Evolutionary conservation across 2,113 vertebrate genomes (phyloP).

Genomic region (Entelurus aequoreus): DNA sequence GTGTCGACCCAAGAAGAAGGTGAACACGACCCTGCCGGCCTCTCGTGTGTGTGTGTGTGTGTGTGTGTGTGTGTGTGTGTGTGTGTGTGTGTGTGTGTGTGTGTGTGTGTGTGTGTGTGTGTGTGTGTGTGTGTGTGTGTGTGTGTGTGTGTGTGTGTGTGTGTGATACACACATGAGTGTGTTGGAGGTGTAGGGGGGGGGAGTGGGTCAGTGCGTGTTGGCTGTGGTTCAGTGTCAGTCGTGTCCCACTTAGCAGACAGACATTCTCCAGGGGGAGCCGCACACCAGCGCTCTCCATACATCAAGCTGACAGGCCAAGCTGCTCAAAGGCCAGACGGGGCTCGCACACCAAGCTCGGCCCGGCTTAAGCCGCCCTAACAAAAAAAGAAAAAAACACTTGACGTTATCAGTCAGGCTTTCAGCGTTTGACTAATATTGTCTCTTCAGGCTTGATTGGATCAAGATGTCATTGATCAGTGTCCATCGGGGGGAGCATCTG

Average conservation of each 20-base stretch:
- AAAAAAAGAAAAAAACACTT: constrained; percentile 51
- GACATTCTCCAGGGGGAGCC: constrained; percentile 60
- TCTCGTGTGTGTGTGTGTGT: constrained; percentile 26
- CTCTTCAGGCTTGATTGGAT: constrained; percentile 53
- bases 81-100: constrained; percentile 24
- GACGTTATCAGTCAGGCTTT: constrained; percentile 53
- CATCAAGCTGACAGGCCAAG: constrained; percentile 66
- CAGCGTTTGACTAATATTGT: constrained; percentile 61
- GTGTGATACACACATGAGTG: constrained; percentile 34
- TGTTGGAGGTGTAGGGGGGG: constrained; percentile 27
- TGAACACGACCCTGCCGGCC: constrained; percentile 29
- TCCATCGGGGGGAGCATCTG: background rate
- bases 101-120: constrained; percentile 26
- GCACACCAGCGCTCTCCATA: constrained; percentile 55
- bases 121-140: constrained; percentile 41
- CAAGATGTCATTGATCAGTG: background rate
- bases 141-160: constrained; percentile 22
- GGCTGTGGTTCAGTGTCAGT: constrained; percentile 67
- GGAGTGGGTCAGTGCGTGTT: constrained; percentile 34
- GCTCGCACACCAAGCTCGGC: constrained; percentile 40
- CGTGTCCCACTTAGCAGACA: constrained; percentile 72
- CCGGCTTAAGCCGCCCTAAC: constrained; percentile 38
- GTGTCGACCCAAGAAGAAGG: background rate
- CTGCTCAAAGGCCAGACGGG: constrained; percentile 57
- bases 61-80: constrained; percentile 26